phyloP scores from a whole-genome alignment of 2,797 vertebrate species.

The Falco peregrinus region DNA sequence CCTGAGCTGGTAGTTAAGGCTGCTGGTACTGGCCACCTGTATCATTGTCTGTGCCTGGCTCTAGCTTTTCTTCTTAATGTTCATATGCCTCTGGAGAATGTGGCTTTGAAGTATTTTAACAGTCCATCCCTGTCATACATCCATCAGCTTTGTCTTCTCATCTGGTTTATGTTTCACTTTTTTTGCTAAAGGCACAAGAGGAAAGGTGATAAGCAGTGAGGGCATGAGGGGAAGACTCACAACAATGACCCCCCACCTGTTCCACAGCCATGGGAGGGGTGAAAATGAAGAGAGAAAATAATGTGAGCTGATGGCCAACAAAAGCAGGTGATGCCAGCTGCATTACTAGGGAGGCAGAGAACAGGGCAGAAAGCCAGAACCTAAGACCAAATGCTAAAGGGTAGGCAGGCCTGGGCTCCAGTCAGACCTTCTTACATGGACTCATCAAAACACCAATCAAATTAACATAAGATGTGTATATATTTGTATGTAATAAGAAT shows the following conservation, averaged over 20 bases:
- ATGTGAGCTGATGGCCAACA: neutral
- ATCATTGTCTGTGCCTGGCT: neutral
- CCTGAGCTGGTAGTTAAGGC: neutral
- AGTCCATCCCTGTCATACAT: neutral
- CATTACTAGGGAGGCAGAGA: neutral
- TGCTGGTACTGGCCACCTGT: neutral
- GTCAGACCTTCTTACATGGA: neutral
- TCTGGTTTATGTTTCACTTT: neutral
- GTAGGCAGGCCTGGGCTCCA: neutral
- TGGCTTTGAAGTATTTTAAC: neutral
- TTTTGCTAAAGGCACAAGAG: neutral
- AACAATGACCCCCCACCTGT: neutral
- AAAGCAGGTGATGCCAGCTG: neutral
- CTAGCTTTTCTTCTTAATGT: neutral
- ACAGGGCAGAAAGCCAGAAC: neutral
- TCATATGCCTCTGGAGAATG: neutral
- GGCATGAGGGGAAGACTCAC: neutral
- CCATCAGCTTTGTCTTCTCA: neutral
- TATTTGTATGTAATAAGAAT: neutral
- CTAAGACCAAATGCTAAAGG: neutral
- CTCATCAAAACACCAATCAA: neutral
- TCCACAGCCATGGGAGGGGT: neutral
- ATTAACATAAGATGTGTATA: neutral
- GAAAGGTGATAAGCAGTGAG: neutral
- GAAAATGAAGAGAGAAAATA: slow-evolving; percentile 10